Evolutionary conservation across 2,888 invertebrate genomes (phyloP), one percentile per base, ranked within the genome.

Genomic region (Pachliopta kotzebuea): DNA sequence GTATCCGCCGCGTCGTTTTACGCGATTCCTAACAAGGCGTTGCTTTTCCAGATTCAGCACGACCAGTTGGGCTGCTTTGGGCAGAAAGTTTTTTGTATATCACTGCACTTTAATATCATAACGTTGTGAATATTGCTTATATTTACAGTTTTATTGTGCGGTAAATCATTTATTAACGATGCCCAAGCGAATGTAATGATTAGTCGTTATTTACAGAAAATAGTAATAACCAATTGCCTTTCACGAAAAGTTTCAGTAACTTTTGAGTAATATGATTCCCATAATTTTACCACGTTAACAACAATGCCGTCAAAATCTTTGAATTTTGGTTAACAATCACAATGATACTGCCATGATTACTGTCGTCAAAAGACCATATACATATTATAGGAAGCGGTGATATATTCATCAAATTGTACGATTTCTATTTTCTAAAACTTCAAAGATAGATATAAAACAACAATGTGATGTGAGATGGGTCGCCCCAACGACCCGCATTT

Each of bases 61-160:
- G 79, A 88, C 90, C 85, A 80, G 90, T 88, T 77, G 70, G 74
- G 75, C 79, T 71, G 82, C 84, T 87, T 88, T 88, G 80, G 84
- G 83, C 83, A 80, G 83, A 84, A 84, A 83, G 81, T 85, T 89
- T 85, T n/a, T 88, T 87, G 76, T 80, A 68, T 72, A 72, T 67
- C 70, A 71, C 67, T 71, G 53, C 53, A 23, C 23, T 45, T 62
- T 24, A 37, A 42, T 86, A 86, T 82, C 78, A 74, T 83, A 84
- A 85, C 72, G 72, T 72, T 53, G 26, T 56, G 56, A 60, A 60
- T 60, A 20, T 62, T 66, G 62, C 56, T 37, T 57, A 61, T 61
- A 56, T 24, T 52, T 42, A 52, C 52, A 62, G 20, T 18, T 55
- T 60, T 24, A 42, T 31, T 45, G 37, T 57, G 17, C 37, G 31